These are phyloP conservation scores for Anguilla obscura DNA, from an alignment of 2,797 vertebrate genomes.

Conservation along the genomic window DNA sequence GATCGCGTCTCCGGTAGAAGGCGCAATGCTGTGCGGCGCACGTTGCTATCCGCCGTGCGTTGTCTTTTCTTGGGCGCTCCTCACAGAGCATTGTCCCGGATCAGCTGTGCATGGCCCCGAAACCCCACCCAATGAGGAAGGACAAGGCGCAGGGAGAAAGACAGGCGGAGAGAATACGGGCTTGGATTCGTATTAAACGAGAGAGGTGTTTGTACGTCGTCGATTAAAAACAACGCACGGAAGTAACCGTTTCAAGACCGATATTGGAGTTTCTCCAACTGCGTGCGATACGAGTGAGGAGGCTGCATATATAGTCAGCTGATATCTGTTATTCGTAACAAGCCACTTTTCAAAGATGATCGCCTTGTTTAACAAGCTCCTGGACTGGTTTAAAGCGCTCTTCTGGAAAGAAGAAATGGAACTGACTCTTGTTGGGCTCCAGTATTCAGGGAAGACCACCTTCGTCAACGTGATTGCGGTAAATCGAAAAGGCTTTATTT, in stretches of 20 bases:
- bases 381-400: slow-evolving; percentile 68
- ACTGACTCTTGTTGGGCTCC: slow-evolving; percentile 66
- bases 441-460: slow-evolving; percentile 69
- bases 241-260: slow-evolving; percentile 11
- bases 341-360: slow-evolving; percentile 72
- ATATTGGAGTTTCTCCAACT: neutral
- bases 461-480: slow-evolving; percentile 69
- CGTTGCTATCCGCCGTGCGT: neutral
- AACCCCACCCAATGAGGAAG: slow-evolving; percentile 64
- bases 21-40: slow-evolving; percentile 20
- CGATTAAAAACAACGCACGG: slow-evolving; percentile 7
- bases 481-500: slow-evolving; percentile 24
- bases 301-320: slow-evolving; percentile 17
- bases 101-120: slow-evolving; percentile 36
- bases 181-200: slow-evolving; percentile 8
- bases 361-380: slow-evolving; percentile 62
- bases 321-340: slow-evolving; percentile 21
- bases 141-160: slow-evolving; percentile 23
- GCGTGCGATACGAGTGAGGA: neutral
- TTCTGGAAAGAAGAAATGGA: slow-evolving; percentile 73
- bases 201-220: neutral
- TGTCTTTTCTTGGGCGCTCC: slow-evolving; percentile 19
- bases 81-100: slow-evolving; percentile 34
- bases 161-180: neutral
- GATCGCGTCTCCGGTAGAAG: slow-evolving; percentile 6